These are phyloP conservation scores for Spodoptera littoralis DNA, from an alignment of 2,888 invertebrate species.

Conservation along the genomic window DNA sequence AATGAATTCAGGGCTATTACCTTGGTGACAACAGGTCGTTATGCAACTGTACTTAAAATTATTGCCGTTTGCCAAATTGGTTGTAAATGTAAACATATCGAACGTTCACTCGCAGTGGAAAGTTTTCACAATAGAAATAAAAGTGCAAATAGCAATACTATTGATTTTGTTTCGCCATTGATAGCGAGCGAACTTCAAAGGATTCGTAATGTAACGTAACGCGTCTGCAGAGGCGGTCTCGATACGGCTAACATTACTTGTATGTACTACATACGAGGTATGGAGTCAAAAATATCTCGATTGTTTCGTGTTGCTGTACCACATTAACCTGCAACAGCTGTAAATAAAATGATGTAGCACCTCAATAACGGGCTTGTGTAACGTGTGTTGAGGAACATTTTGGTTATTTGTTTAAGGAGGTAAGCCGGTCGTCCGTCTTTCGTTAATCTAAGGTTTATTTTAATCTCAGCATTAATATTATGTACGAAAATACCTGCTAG, in stretches of 20 bases:
- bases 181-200: conserved; percentile 27
- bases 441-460: conserved; percentile 80
- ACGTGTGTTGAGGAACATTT: conserved; percentile 79
- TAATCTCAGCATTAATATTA: conserved; percentile 84
- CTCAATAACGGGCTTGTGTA: conserved; percentile 80
- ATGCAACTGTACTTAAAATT: conserved; percentile 73
- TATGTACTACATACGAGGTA: conserved; percentile 6
- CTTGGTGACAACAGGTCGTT: conserved; percentile 73
- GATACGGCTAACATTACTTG: conserved; percentile 18
- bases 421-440: conserved; percentile 80
- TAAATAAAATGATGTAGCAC: conserved; percentile 87
- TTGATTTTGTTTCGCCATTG: conserved; percentile 32
- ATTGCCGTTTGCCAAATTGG: conserved; percentile 73
- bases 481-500: conserved; percentile 82
- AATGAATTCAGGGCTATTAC: conserved; percentile 74
- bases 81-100: conserved; percentile 65
- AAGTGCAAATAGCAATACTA: conserved; percentile 40
- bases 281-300: conserved; percentile 74
- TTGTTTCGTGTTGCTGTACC: conserved; percentile 81
- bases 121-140: conserved; percentile 54
- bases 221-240: conserved; percentile 14
- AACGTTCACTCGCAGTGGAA: conserved; percentile 69
- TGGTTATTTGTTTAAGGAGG: conserved; percentile 84
- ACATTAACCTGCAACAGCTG: conserved; percentile 82
- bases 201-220: conserved; percentile 32